Conservation (phyloP, 2,888 invertebrate species). For the Leptinotarsa haldemani region DNA sequence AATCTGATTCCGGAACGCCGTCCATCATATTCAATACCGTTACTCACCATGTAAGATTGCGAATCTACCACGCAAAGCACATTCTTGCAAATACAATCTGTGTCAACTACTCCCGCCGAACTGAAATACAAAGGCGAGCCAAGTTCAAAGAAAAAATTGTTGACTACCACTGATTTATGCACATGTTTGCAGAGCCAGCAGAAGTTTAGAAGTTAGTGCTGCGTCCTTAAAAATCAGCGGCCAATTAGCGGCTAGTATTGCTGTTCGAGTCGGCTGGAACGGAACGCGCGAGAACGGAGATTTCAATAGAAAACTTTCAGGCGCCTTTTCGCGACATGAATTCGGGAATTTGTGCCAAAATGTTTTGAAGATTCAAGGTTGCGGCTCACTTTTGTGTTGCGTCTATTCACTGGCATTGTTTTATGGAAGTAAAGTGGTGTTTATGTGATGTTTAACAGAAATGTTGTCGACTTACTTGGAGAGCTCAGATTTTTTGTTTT, state of each 20-base stretch:
- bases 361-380: conserved; percentile 3
- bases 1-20: background rate
- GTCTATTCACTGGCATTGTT: conserved; percentile 43
- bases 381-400: background rate
- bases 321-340: conserved; percentile 20
- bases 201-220: conserved; percentile 29
- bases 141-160: conserved; percentile 26
- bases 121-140: conserved; percentile 8
- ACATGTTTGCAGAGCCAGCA: conserved; percentile 33
- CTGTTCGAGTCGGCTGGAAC: conserved; percentile 41
- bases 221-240: conserved; percentile 51
- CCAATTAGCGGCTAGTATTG: conserved; percentile 50
- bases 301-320: conserved; percentile 25
- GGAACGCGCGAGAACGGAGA: conserved; percentile 29
- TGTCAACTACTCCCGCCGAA: conserved; percentile 15
- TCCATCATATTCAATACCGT: background rate
- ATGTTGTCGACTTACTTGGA: conserved; percentile 44
- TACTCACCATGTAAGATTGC: background rate
- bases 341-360: background rate
- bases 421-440: conserved; percentile 51
- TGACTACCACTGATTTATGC: conserved; percentile 42
- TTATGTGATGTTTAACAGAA: conserved; percentile 30
- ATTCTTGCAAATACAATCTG: conserved; percentile 9
- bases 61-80: conserved; percentile 13
- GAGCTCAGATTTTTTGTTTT: conserved; percentile 47